A percentile compares a stretch with the other conserved stretches of the same genome.
These are phyloP conservation scores for Buathra laborator DNA, from an alignment of 2,888 invertebrate species.

Conservation along the genomic window DNA sequence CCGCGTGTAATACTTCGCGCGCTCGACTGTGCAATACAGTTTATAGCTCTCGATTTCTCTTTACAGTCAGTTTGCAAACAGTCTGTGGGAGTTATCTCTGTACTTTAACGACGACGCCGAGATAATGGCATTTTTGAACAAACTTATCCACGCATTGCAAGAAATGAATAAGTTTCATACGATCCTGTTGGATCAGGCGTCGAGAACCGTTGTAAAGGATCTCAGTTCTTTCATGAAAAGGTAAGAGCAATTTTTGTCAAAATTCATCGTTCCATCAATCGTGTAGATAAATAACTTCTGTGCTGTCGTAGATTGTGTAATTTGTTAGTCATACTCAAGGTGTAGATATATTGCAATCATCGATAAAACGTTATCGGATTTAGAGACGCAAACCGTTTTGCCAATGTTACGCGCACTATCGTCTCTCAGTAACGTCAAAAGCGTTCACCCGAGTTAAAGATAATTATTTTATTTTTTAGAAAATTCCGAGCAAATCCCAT, in stretches of 20 bases:
- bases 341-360: not conserved
- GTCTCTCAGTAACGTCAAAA: not conserved
- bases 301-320: not conserved
- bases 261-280: not conserved
- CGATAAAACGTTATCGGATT: slow-evolving; percentile 36
- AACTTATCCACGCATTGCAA: slow-evolving; percentile 92
- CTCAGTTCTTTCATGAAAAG: slow-evolving; percentile 95
- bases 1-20: not conserved
- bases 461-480: too few relatives aligned
- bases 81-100: slow-evolving; percentile 95
- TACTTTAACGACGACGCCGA: slow-evolving; percentile 95
- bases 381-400: not conserved
- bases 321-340: not conserved
- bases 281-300: not conserved
- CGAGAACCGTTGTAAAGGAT: slow-evolving; percentile 95
- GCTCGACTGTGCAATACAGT: not conserved
- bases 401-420: slow-evolving; percentile 4
- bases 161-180: slow-evolving; percentile 98
- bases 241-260: slow-evolving; percentile 86
- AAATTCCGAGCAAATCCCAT: too few relatives aligned
- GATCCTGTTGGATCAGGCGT: slow-evolving; percentile 96
- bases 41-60: slow-evolving; percentile 59
- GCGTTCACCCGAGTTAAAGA: not conserved
- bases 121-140: slow-evolving; percentile 92
- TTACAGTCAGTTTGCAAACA: slow-evolving; percentile 92